Conservation (phyloP, 2,113 vertebrate species). For the Spea bombifrons region DNA sequence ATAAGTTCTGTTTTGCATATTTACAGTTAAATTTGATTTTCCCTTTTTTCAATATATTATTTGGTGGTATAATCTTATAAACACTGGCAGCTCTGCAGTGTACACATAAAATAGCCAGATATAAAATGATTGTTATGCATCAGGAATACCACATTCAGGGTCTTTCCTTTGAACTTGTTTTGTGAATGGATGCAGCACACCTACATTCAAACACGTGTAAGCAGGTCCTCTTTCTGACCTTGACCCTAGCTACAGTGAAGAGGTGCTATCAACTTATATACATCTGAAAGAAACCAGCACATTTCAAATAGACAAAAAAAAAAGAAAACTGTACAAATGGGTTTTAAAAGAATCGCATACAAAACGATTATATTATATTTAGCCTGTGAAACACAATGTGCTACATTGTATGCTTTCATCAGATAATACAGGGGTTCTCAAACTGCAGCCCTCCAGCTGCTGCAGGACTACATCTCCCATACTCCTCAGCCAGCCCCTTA, state of each 20-base stretch:
- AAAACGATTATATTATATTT: neutral
- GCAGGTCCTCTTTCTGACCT: neutral
- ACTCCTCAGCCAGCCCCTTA: too few species aligned
- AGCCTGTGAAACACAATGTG: too few species aligned
- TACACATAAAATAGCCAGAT: constrained; percentile 23
- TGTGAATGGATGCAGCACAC: constrained; percentile 31
- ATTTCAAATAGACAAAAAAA: neutral
- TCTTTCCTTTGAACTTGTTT: constrained; percentile 29
- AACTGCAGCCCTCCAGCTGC: too few species aligned
- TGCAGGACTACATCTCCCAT: too few species aligned
- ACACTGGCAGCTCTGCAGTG: constrained; percentile 32
- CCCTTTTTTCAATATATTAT: too few species aligned
- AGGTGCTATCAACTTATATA: neutral
- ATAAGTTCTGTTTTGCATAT: too few species aligned
- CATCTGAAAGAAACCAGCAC: neutral
- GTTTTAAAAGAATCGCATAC: neutral
- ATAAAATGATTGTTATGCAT: constrained; percentile 34
- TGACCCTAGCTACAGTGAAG: constrained; percentile 6
- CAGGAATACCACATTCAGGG: constrained; percentile 26
- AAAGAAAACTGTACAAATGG: neutral
- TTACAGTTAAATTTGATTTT: too few species aligned
- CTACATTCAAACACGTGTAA: constrained; percentile 14
- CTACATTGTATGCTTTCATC: too few species aligned
- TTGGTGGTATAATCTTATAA: constrained; percentile 4
- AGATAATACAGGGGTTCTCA: too few species aligned